Conservation (phyloP, 2,113 vertebrate species). For the Halichoeres trimaculatus region DNA sequence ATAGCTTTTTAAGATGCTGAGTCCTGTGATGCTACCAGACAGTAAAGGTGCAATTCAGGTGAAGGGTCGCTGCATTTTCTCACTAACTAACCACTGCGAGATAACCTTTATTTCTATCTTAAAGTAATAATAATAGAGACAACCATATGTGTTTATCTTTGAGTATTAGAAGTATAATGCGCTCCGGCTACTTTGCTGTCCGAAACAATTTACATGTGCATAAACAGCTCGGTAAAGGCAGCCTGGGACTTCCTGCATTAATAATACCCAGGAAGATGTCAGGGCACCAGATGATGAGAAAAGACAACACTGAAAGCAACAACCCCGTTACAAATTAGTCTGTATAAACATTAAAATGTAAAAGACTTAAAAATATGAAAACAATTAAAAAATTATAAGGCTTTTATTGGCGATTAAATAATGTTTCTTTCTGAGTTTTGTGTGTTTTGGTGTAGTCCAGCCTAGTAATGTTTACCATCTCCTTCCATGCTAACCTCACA, state of each 20-base stretch:
- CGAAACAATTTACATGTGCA: too few species aligned
- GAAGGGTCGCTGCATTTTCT: slow-evolving; percentile 24
- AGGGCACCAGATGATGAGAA: neutral
- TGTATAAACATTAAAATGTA: neutral
- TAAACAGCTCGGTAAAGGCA: neutral
- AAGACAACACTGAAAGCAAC: neutral
- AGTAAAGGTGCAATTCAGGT: slow-evolving; percentile 52
- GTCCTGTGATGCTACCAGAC: slow-evolving; percentile 12
- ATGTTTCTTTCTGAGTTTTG: neutral
- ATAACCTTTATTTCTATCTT: neutral
- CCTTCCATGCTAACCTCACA: neutral
- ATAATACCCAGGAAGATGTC: neutral
- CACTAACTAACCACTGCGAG: neutral
- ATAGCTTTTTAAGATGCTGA: slow-evolving; percentile 27
- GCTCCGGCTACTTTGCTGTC: too few species aligned
- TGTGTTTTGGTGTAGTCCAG: neutral
- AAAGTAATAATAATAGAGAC: neutral
- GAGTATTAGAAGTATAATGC: neutral
- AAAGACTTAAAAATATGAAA: neutral
- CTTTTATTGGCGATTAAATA: neutral
- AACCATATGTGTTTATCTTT: neutral
- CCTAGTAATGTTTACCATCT: slow-evolving; percentile 17
- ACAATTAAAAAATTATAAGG: too few species aligned
- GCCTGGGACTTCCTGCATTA: neutral
- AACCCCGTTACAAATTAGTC: neutral